phyloP scores from a whole-genome alignment of 2,113 vertebrate species.

The Rallus limicola region DNA sequence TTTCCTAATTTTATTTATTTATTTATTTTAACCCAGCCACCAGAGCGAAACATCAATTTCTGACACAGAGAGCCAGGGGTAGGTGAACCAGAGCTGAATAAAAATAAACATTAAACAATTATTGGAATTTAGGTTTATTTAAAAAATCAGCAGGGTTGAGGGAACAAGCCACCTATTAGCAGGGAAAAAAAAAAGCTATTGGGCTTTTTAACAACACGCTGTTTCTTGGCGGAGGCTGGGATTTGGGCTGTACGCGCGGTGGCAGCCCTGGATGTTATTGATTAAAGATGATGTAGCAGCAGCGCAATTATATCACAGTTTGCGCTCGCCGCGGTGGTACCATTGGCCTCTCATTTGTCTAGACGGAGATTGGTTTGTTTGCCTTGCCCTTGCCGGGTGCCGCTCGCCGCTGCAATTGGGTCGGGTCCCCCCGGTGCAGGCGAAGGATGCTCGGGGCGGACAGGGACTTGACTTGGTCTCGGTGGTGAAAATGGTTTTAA shows the following conservation, averaged over 20 bases:
- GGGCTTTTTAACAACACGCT: conserved; percentile 76
- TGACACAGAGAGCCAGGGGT: conserved; percentile 53
- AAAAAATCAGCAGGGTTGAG: conserved; percentile 77
- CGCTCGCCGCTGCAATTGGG: neutral
- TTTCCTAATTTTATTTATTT: conserved; percentile 2
- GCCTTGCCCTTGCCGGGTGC: neutral
- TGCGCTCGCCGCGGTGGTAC: conserved; percentile 46
- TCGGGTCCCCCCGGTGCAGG: rapidly evolving
- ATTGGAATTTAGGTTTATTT: conserved; percentile 82
- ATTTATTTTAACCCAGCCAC: neutral
- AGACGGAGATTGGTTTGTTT: conserved; percentile 36
- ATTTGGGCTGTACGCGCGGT: conserved; percentile 46
- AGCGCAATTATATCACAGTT: conserved; percentile 71
- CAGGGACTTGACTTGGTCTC: rapidly evolving
- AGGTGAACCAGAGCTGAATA: conserved; percentile 80
- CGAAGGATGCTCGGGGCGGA: rapidly evolving
- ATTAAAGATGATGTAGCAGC: conserved; percentile 77
- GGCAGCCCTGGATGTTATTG: conserved; percentile 72
- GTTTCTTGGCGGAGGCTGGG: conserved; percentile 74
- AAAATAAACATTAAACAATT: conserved; percentile 85
- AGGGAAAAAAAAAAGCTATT: conserved; percentile 27
- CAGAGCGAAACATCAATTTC: conserved; percentile 72
- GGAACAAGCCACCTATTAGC: conserved; percentile 77
- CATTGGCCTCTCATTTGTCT: conserved; percentile 56
- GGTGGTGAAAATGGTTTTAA: neutral